A percentile compares a stretch with the other conserved stretches of the same genome.
phyloP scores from a whole-genome alignment of 1,140 invertebrate species.

The Psilanteris sp. region DNA sequence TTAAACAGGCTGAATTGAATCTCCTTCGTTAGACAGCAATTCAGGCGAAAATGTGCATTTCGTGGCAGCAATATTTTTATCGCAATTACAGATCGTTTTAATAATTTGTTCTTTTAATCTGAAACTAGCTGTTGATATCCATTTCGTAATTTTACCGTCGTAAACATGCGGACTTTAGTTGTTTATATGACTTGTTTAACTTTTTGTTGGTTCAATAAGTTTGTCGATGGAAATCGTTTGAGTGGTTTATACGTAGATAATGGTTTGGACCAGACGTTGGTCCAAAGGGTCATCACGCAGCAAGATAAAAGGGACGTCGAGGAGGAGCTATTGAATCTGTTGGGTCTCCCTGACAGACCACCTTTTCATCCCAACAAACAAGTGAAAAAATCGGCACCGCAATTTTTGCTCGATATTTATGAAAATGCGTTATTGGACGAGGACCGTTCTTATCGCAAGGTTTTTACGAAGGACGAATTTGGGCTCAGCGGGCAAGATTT shows the following conservation, averaged over 20 bases:
- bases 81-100: neutral
- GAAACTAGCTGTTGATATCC: too few species aligned
- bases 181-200: constrained; percentile 3
- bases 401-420: constrained; percentile 94
- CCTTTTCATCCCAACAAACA: constrained; percentile 75
- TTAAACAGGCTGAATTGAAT: constrained; percentile 24
- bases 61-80: neutral
- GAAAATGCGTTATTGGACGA: constrained; percentile 82
- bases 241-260: constrained; percentile 91
- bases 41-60: constrained; percentile 13
- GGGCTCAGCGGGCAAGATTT: constrained; percentile 89
- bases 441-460: constrained; percentile 8
- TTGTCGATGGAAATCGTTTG: constrained; percentile 36
- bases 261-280: constrained; percentile 91
- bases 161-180: constrained; percentile 10
- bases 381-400: constrained; percentile 89
- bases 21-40: neutral
- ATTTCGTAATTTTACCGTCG: neutral
- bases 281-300: constrained; percentile 86
- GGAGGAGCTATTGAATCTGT: constrained; percentile 91
- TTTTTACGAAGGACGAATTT: constrained; percentile 82
- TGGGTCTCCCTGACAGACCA: constrained; percentile 90
- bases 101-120: too few species aligned
- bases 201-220: neutral
- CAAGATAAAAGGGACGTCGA: constrained; percentile 90